Conservation (phyloP, 1,140 invertebrate genomes). For the Proctacanthus coquilletti region DNA sequence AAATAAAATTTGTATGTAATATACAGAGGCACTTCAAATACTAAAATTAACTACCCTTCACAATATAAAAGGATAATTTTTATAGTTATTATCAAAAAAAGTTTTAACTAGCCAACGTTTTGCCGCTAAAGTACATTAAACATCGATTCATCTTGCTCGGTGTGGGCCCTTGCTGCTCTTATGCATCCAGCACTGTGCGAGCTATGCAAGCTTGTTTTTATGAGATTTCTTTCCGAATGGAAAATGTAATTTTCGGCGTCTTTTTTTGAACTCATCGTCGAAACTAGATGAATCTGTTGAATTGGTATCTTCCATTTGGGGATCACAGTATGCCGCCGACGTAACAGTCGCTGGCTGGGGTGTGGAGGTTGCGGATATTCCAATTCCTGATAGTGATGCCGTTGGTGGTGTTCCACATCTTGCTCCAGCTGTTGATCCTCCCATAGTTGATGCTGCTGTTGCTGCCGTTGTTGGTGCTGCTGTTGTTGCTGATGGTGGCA, state of each 20-base stretch:
- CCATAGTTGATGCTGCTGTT: slow-evolving; percentile 7
- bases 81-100: too few relatives aligned
- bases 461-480: slow-evolving; percentile 1
- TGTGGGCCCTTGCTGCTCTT: background rate
- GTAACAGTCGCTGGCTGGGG: slow-evolving; percentile 7
- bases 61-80: too few relatives aligned
- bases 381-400: background rate
- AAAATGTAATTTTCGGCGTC: slow-evolving; percentile 25
- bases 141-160: too few relatives aligned
- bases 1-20: too few relatives aligned
- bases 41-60: too few relatives aligned
- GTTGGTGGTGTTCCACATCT: background rate
- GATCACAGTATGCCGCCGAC: slow-evolving; percentile 11
- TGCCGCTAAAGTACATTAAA: too few relatives aligned
- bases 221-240: slow-evolving; percentile 17
- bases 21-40: too few relatives aligned
- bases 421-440: slow-evolving; percentile 14
- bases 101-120: too few relatives aligned
- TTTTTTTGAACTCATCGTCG: slow-evolving; percentile 26
- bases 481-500: slow-evolving; percentile 2
- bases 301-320: slow-evolving; percentile 19
- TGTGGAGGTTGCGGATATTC: slow-evolving; percentile 6
- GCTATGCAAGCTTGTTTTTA: slow-evolving; percentile 8
- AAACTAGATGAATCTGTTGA: slow-evolving; percentile 29
- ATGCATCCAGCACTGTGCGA: slow-evolving; percentile 7